Percentiles rank a stretch among this genome's conserved stretches.
Evolutionary conservation across 2,113 vertebrate species (phyloP).

Genomic region (Poecile atricapillus): DNA sequence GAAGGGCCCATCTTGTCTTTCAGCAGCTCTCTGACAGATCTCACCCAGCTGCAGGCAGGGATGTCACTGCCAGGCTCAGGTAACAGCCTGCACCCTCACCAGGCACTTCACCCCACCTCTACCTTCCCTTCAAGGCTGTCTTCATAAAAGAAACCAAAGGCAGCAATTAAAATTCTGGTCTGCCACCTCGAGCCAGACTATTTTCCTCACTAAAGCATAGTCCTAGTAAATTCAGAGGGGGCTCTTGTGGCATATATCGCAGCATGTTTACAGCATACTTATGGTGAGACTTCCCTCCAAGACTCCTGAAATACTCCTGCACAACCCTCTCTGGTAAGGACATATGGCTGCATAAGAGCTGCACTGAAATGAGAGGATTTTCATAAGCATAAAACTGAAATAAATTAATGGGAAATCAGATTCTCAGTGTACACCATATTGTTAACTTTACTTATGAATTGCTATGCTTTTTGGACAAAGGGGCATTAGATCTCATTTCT

Average conservation of each 20-base stretch:
- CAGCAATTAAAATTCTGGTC: conserved; percentile 10
- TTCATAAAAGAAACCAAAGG: not conserved
- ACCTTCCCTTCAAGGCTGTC: not conserved
- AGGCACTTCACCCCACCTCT: not conserved
- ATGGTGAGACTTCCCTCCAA: not conserved
- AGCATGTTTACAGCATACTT: not conserved
- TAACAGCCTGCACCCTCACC: not conserved
- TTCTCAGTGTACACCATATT: not conserved
- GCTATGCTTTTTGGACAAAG: not conserved
- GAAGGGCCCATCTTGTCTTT: not conserved
- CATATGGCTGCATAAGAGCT: not conserved
- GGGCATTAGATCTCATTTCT: not conserved
- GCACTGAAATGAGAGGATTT: not conserved
- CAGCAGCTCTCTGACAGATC: not conserved
- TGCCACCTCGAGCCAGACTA: not conserved
- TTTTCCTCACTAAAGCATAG: not conserved
- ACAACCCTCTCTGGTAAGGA: not conserved
- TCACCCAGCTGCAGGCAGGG: not conserved
- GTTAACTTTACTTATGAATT: not conserved
- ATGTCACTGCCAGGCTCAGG: not conserved
- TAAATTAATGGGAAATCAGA: not conserved
- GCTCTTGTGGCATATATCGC: not conserved
- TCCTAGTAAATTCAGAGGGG: not conserved
- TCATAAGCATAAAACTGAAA: not conserved
- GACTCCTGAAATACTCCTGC: not conserved